Evolutionary conservation across 2,888 invertebrate genomes (phyloP), one percentile per base, ranked within the genome.

Genomic region (Hydrotaea diabolus): DNA sequence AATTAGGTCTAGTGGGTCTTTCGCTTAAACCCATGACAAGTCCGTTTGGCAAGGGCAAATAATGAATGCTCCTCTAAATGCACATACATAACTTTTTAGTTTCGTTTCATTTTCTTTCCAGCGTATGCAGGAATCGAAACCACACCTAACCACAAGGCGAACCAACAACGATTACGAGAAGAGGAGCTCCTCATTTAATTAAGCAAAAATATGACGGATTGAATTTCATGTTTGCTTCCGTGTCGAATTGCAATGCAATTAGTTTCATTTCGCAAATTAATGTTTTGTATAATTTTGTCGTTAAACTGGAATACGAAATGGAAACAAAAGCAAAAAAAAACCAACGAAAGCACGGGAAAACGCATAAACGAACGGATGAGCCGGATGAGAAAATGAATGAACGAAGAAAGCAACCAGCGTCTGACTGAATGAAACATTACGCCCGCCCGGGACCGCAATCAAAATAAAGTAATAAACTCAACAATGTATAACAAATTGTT

Each of bases 401-500:
- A 8, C 19, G 15, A 59, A 39, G n/a, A n/a, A n/a, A n/a, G n/a
- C n/a, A n/a, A n/a, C n/a, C n/a, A n/a, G n/a, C n/a, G n/a, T n/a
- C n/a, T 17, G 39, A 39, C 4, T 62, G 66, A 13, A 43, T 7
- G 26, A 46, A 69, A 46, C 46, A 46, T 69, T 69, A 21, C 23
- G 46, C 46, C 62, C 23, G 46, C 46, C 62, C 31, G 23, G 49
- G 49, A 31, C 62, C 46, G 46, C 69, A 69, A 69, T 69, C 69
- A 69, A 73, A 81, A 81, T 59, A 73, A 84, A 84, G 81, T 81
- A 81, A 84, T 84, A 80, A 84, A 81, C 75, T 78, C 81, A 81
- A 78, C 84, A 84, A 81, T 78, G 78, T 81, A 78, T 78, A 81
- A 84, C 78, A 84, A 84, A 84, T 84, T 79, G 83, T 79, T 74